These are phyloP conservation scores for Cyanoliseus patagonus DNA, from an alignment of 2,113 vertebrate species.

Conservation along the genomic window DNA sequence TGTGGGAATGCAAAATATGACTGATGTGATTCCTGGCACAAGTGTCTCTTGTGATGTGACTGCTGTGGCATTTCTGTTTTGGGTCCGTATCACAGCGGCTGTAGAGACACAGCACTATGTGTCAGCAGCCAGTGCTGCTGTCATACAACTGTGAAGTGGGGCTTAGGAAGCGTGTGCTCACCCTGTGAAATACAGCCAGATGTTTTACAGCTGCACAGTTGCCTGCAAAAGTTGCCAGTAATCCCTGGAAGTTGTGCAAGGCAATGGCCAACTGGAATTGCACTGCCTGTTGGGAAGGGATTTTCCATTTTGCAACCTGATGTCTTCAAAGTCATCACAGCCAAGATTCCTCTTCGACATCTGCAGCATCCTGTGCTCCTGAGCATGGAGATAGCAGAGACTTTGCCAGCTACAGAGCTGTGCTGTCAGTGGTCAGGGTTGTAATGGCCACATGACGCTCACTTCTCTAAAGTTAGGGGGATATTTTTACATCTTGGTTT, in stretches of 20 bases:
- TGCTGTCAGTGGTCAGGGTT: not conserved
- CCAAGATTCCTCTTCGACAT: not conserved
- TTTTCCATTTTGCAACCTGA: not conserved
- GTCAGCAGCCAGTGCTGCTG: not conserved
- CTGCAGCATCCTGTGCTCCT: not conserved
- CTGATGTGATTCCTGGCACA: not conserved
- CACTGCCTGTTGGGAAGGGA: not conserved
- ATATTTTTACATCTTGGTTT: not conserved
- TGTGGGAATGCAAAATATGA: not conserved
- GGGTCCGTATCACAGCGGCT: not conserved
- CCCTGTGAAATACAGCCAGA: not conserved
- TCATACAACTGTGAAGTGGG: not conserved
- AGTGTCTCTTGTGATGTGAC: not conserved
- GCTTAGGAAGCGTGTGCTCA: not conserved
- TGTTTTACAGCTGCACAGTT: not conserved
- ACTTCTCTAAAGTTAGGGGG: not conserved
- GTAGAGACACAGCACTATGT: not conserved
- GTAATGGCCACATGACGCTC: fast-evolving
- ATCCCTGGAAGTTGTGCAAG: not conserved
- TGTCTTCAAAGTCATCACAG: not conserved
- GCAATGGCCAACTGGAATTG: not conserved
- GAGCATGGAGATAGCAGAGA: not conserved
- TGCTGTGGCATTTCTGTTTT: not conserved
- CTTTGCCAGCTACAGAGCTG: not conserved
- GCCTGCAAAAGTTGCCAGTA: not conserved